phyloP scores from a whole-genome alignment of 2,888 invertebrate species.

The Scaptomyza parva region DNA sequence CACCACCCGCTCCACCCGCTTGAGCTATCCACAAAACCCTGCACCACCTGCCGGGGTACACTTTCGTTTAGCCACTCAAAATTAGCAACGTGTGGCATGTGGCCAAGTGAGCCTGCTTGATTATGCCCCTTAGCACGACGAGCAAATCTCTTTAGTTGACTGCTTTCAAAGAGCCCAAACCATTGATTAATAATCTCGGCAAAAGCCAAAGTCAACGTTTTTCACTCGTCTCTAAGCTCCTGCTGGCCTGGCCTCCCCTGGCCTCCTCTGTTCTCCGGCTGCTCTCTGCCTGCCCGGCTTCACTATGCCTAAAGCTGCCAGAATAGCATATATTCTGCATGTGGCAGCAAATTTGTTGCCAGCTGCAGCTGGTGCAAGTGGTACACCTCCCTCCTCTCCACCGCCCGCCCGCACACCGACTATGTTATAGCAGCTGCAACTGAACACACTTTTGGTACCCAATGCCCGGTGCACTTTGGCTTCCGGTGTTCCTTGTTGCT shows the following conservation, averaged over 20 bases:
- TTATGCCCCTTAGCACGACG: constrained; percentile 13
- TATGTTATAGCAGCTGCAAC: constrained; percentile 26
- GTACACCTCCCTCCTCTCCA: constrained; percentile 1
- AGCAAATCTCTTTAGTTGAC: constrained; percentile 30
- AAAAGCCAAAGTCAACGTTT: constrained; percentile 35
- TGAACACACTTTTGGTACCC: constrained; percentile 21
- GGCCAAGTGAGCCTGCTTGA: constrained; percentile 20
- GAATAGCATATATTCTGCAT: constrained; percentile 62
- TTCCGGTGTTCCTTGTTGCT: background rate
- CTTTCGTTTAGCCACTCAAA: constrained; percentile 31
- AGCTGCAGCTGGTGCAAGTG: constrained; percentile 28
- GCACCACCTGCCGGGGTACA: no score
- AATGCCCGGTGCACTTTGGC: constrained; percentile 8
- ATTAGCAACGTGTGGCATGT: constrained; percentile 21
- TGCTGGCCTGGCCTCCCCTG: no score
- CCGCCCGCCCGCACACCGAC: no score
- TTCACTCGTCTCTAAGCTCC: constrained; percentile 1
- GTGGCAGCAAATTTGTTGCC: constrained; percentile 71
- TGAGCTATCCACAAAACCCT: no score
- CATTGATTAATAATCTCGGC: constrained; percentile 57
- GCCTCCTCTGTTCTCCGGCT: no score
- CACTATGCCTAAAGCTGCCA: constrained; percentile 51
- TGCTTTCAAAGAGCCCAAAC: constrained; percentile 16
- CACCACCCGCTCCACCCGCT: no score
- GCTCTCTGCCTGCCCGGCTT: constrained; percentile 6